Conservation (phyloP, 2,797 vertebrate species). For the Vultur gryphus region DNA sequence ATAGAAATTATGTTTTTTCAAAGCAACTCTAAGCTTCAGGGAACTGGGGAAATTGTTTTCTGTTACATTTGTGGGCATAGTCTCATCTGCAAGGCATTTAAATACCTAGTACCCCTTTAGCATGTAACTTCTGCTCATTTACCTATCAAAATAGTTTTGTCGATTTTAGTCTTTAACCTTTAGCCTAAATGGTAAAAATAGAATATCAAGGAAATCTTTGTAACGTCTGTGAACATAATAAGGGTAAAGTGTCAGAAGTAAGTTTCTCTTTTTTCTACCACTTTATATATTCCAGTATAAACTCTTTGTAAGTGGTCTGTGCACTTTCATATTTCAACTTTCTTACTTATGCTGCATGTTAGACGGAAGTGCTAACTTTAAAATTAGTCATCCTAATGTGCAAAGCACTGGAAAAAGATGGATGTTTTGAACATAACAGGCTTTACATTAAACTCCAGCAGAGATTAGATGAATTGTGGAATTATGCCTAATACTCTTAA, state of each 20-base stretch:
- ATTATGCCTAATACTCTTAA: slow-evolving; percentile 41
- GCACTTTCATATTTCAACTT: slow-evolving; percentile 1
- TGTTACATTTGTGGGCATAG: neutral
- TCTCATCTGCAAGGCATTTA: neutral
- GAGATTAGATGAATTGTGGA: slow-evolving; percentile 46
- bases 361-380: slow-evolving; percentile 21
- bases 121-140: neutral
- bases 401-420: slow-evolving; percentile 31
- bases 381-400: slow-evolving; percentile 42
- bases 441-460: slow-evolving; percentile 32
- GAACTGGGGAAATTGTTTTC: neutral
- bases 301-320: neutral
- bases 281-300: neutral
- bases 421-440: slow-evolving; percentile 51
- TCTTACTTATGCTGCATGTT: neutral
- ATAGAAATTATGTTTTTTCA: neutral
- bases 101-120: neutral
- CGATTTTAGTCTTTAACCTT: neutral
- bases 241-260: neutral
- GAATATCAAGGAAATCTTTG: neutral
- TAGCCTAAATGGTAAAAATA: neutral
- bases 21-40: neutral
- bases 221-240: neutral
- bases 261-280: neutral
- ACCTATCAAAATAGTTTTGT: neutral